Evolutionary conservation across 2,113 vertebrate species (phyloP), one percentile per base, ranked within the genome.

Genomic region (Dendropsophus ebraccatus): DNA sequence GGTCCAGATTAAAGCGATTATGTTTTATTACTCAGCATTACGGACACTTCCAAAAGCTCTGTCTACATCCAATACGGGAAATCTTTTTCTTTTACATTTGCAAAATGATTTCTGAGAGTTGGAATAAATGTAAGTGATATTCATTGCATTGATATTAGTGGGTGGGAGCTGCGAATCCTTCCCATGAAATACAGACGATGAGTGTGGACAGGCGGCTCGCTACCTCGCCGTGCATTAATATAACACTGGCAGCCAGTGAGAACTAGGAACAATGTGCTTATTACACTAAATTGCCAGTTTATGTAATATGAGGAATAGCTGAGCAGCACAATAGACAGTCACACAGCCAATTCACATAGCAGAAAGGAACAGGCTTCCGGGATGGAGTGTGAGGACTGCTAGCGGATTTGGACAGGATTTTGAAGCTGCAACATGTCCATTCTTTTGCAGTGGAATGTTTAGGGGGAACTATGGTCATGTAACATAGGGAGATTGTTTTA

Each of bases 1-100:
- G 60, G 56, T 35, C 35, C 78, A 65, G 78, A 62, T 62, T 62
- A 60, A 60, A 56, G 54, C 9, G 77, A 80, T 80, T 80, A 60
- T 25, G 56, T 60, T 80, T 62, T 80, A 80, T 80, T 41, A 80
- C 30, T 25, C 32, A 1, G 56, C 35, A 80, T 80, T 80, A 60
- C 50, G 16, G 21, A 28, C 52, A 56, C 28, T 54, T 79, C 52
- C 76, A 79, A n/a, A n/a, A 58, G 11, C 9, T 35, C 75, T 35
- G 10, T 35, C 50, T 12, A 13, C 19, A 54, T 78, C 50, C 52
- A n/a, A 41, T 1, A 1, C 19, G 5, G 17, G 67, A 37, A 74
- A 47, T 58, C 21, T 58, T 79, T n/a, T n/a, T 77, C 11, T 35
- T 23, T 49, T 52, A 16, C 49, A 0, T 54, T 32, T 30, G 14